A percentile compares a stretch with the other conserved stretches of the same genome.
Conservation (phyloP, 2,888 invertebrate genomes). For the Apamea epomidion region DNA sequence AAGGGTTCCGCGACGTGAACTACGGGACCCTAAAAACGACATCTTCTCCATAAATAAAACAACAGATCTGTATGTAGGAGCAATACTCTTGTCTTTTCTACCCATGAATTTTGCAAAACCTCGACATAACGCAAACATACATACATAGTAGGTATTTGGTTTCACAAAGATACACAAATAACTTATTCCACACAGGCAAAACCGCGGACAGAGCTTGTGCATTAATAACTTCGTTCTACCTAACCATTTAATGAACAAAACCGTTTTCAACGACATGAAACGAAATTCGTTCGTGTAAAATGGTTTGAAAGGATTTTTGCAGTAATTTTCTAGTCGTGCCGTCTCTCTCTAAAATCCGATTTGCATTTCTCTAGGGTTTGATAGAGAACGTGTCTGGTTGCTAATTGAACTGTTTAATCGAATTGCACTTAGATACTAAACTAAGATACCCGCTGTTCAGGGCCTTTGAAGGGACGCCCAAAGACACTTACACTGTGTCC, state of each 20-base stretch:
- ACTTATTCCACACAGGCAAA: conserved; percentile 7
- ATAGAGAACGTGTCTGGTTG: no score
- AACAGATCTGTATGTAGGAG: no score
- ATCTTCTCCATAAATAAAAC: background rate
- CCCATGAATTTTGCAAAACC: background rate
- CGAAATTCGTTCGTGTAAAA: conserved; percentile 18
- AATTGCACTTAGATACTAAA: background rate
- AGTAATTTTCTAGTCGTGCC: background rate
- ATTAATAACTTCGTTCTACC: conserved; percentile 21
- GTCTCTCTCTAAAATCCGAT: background rate
- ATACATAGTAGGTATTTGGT: background rate
- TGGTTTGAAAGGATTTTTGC: conserved; percentile 1
- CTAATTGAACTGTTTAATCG: background rate
- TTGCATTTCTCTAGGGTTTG: background rate
- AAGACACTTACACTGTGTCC: no score
- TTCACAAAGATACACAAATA: conserved; percentile 1
- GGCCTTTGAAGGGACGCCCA: no score
- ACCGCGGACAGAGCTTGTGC: background rate
- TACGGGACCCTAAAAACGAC: background rate
- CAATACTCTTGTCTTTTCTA: background rate
- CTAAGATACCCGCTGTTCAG: no score
- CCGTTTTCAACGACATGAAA: conserved; percentile 14
- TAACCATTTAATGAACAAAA: conserved; percentile 9
- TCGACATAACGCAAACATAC: background rate
- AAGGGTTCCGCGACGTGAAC: no score